Percentiles rank a stretch among this genome's conserved stretches.
Evolutionary conservation across 2,113 vertebrate species (phyloP).

Genomic region (Seriola aureovittata): DNA sequence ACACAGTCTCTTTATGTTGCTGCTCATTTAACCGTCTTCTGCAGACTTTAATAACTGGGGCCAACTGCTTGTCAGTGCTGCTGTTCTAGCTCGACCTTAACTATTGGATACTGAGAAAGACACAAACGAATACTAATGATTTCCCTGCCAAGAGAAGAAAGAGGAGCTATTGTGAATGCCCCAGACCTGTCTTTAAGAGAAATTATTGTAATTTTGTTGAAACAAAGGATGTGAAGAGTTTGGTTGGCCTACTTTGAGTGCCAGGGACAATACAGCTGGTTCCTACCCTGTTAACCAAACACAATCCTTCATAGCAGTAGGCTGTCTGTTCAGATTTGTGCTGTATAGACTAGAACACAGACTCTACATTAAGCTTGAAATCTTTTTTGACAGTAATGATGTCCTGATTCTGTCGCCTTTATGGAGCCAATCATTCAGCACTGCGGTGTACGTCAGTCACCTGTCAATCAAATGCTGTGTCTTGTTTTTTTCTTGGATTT

Average conservation of each 20-base stretch:
- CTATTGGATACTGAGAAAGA: constrained; percentile 38
- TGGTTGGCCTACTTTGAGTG: constrained; percentile 51
- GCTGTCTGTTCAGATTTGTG: constrained; percentile 35
- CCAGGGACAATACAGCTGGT: constrained; percentile 47
- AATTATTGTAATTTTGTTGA: constrained; percentile 66
- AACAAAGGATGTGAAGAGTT: constrained; percentile 42
- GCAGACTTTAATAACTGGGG: constrained; percentile 65
- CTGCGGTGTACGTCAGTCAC: too few species aligned
- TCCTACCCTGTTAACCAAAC: constrained; percentile 39
- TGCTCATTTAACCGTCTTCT: constrained; percentile 63
- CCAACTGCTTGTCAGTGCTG: constrained; percentile 55
- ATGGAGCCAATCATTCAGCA: background rate
- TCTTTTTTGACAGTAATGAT: background rate
- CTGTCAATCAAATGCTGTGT: too few species aligned
- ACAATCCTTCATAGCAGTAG: constrained; percentile 26
- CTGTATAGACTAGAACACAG: background rate
- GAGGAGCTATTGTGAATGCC: constrained; percentile 32
- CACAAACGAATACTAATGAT: constrained; percentile 56
- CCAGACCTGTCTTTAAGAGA: constrained; percentile 49
- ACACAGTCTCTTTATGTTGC: constrained; percentile 61
- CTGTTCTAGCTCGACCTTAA: constrained; percentile 44
- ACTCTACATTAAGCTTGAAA: background rate
- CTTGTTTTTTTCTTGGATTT: too few species aligned
- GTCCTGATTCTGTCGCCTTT: constrained; percentile 5
- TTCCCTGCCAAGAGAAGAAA: constrained; percentile 49